phyloP scores from a whole-genome alignment of 2,113 vertebrate species.

The Tiliqua scincoides region DNA sequence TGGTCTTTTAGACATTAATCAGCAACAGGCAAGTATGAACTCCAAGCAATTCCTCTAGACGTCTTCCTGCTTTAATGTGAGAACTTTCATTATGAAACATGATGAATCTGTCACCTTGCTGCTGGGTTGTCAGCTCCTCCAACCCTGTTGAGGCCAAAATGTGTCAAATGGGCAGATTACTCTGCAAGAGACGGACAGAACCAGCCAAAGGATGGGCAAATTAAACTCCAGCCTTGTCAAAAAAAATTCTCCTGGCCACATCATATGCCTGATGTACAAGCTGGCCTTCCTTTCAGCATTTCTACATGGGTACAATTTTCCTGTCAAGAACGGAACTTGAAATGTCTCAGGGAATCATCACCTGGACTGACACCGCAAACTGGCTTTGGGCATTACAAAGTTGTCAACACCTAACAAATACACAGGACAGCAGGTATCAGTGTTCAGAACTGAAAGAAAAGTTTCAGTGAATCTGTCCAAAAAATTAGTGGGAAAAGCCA shows the following conservation, averaged over 20 bases:
- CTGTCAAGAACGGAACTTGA: conserved; percentile 50
- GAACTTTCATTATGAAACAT: conserved; percentile 15
- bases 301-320: conserved; percentile 49
- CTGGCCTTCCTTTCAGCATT: conserved; percentile 25
- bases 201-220: conserved; percentile 60
- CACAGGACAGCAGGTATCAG: conserved; percentile 45
- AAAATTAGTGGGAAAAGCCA: not conserved
- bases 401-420: conserved; percentile 39
- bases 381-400: conserved; percentile 33
- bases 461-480: conserved; percentile 25
- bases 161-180: conserved; percentile 47
- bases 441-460: conserved; percentile 45
- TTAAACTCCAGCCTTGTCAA: conserved; percentile 45
- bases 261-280: not conserved
- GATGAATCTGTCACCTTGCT: conserved; percentile 34
- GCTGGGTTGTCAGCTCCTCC: conserved; percentile 36
- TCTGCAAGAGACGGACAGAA: conserved; percentile 55
- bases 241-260: conserved; percentile 33
- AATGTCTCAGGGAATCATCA: conserved; percentile 40
- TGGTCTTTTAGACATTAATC: not conserved
- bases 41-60: conserved; percentile 11
- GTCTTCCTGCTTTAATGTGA: conserved; percentile 8
- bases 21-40: not conserved
- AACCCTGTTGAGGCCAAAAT: conserved; percentile 39
- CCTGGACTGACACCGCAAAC: conserved; percentile 34